Base-by-base conservation (phyloP, 2,797 vertebrate genomes). In the Epinephelus coioides region DNA sequence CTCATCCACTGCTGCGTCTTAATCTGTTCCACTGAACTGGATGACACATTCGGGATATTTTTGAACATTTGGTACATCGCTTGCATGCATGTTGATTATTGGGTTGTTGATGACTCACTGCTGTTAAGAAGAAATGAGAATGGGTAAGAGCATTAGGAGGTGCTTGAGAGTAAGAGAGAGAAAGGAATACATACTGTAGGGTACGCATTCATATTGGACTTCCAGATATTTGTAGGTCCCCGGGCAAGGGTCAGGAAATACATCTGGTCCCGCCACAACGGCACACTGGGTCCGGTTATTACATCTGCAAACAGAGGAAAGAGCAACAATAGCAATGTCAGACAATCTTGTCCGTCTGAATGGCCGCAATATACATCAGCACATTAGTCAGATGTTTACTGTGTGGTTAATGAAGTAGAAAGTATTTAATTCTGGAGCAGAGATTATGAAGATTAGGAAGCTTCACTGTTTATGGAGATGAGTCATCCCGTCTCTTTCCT, bases 201-300 rank as follows among this genome's bases (percentile, higher is more conserved):
- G 98, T 27, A 99, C 98, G 86, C 98, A 99, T 94, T 99, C 98
- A 13, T 99, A 99, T 85, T 99, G 98, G 86, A 99, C 98, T 93
- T 99, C 98, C 85, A 99, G 95, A 88, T 99, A 99, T 87, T 99
- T 99, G 91, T 99, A 99, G 0, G 98, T 99, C 83, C 98, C 98
- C 0, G 98, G 98, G 87, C 98, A 99, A 0, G 98, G 98, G 88
- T 99, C 98, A 49, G 98, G 98, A 92, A 99, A 99, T 11, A 98
- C 97, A 30, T 99, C 98, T 0, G 98, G 98, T 84, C 98, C 98
- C 0, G 98, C 98, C 7, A 99, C 97, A 5, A 99, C 98, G 0
- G 97, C 98, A 76, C 98, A 99, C 85, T 99, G 98, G 8, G 98
- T 99, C 86, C 98, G 96, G 92, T 99, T 99, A 91, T 99, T 99